These are phyloP conservation scores for Melanargia galathea DNA, from an alignment of 2,888 invertebrate species.

Conservation along the genomic window DNA sequence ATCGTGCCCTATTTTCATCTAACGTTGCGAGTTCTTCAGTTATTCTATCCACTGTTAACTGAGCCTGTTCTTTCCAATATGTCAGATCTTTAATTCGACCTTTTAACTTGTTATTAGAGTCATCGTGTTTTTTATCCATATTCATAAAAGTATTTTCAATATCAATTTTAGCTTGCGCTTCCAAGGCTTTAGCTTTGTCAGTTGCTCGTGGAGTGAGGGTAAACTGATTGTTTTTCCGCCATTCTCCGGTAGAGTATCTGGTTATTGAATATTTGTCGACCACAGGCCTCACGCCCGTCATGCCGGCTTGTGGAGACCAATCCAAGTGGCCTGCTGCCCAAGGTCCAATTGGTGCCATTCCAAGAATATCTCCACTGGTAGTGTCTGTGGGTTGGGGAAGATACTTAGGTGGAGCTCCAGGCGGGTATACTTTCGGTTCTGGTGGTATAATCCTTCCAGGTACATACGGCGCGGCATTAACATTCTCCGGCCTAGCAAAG, in stretches of 20 bases:
- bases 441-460: slow-evolving; percentile 66
- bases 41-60: slow-evolving; percentile 83
- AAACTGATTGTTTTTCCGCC: slow-evolving; percentile 84
- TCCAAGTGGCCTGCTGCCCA: slow-evolving; percentile 90
- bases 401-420: slow-evolving; percentile 66
- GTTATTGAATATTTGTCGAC: slow-evolving; percentile 91
- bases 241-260: slow-evolving; percentile 87
- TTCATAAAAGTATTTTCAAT: slow-evolving; percentile 81
- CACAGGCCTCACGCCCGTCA: slow-evolving; percentile 88
- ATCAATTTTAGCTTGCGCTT: slow-evolving; percentile 54
- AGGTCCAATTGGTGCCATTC: slow-evolving; percentile 81
- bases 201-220: slow-evolving; percentile 67
- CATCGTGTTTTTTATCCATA: slow-evolving; percentile 77
- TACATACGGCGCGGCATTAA: slow-evolving; percentile 53
- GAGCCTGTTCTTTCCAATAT: slow-evolving; percentile 86
- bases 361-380: slow-evolving; percentile 69
- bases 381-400: slow-evolving; percentile 70
- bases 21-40: slow-evolving; percentile 85
- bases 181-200: slow-evolving; percentile 59
- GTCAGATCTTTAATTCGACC: slow-evolving; percentile 71
- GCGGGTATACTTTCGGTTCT: slow-evolving; percentile 57
- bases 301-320: slow-evolving; percentile 87
- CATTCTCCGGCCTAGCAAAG: slow-evolving; percentile 41
- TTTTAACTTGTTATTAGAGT: slow-evolving; percentile 62
- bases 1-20: slow-evolving; percentile 83